Evolutionary conservation across 2,888 invertebrate genomes (phyloP).

Genomic region (Lasioglossum morio): DNA sequence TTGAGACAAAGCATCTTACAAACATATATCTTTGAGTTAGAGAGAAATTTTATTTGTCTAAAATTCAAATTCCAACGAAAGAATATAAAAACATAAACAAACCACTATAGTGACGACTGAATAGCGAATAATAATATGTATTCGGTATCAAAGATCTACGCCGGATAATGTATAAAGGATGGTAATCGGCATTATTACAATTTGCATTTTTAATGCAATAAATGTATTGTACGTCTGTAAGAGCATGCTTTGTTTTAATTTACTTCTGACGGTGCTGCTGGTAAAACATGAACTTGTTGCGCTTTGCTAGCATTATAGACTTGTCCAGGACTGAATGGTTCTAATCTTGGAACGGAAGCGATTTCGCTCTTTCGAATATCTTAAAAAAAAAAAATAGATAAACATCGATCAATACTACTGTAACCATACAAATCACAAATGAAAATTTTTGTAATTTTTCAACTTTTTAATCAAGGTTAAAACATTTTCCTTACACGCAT

Average conservation of each 20-base stretch:
- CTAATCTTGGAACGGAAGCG: conserved; percentile 90
- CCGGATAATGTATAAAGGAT: conserved; percentile 36
- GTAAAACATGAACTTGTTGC: conserved; percentile 95
- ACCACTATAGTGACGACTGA: conserved; percentile 23
- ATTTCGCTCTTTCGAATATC: conserved; percentile 85
- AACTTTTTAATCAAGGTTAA: background rate
- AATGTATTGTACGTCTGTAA: conserved; percentile 44
- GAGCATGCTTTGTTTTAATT: conserved; percentile 66
- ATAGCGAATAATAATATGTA: conserved; percentile 34
- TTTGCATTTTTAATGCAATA: conserved; percentile 41
- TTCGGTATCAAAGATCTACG: conserved; percentile 26
- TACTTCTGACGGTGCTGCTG: conserved; percentile 79
- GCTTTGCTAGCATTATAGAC: conserved; percentile 97
- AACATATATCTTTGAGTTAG: conserved; percentile 27
- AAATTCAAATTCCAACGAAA: conserved; percentile 48
- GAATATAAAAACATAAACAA: conserved; percentile 38
- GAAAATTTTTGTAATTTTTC: background rate
- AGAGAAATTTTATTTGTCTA: conserved; percentile 17
- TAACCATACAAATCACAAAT: conserved; percentile 10
- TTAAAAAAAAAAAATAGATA: conserved; percentile 70
- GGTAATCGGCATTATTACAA: conserved; percentile 43
- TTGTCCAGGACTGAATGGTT: conserved; percentile 96
- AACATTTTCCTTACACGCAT: conserved; percentile 1
- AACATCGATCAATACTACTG: conserved; percentile 22
- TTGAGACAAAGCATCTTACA: conserved; percentile 30